Base-by-base conservation (phyloP, 2,113 vertebrate genomes). In the Lagopus muta region DNA sequence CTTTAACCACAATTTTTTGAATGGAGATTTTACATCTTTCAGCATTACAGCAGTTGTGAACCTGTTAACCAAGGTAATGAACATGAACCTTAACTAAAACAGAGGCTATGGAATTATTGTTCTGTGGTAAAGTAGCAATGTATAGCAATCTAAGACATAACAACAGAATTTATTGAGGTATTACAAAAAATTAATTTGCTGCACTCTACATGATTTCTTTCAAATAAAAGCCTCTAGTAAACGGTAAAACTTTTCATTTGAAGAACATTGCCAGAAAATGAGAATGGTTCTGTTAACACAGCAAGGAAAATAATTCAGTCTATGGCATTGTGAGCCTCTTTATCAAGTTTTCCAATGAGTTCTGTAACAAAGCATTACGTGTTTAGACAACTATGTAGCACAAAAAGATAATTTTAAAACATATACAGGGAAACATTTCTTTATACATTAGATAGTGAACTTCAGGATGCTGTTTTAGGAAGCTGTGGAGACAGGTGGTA, bases 31-130 rank as follows among this genome's bases (percentile, higher is more conserved):
- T 67, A n/a, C 10, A 2, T 58, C 58, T 69, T 52, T 61, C 34
- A 32, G 8, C 16, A 60, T 92, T 48, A 79, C 7, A 67, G 4
- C 17, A 42, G 28, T 54, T 76, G 27, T 72, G 20, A 82, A 28
- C 0, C 0, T 71, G 7, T 38, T 80, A 22, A 5, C 13, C 74
- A 25, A 42, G 0, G 0, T 45, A 47, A 38, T 28, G 24, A 75
- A 48, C 6, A 11, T 3, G 27, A 83, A 57, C 2, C 7, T 58
- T 58, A 52, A 34, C 18, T 66, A 7, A 34, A 38, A 67, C 20
- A 69, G 17, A 86, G 17, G 7, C 10, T 77, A 10, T 48, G 7
- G 36, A 9, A 55, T 58, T 72, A 13, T 5, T 64, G 10, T 42
- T 13, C 18, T 22, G 42, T 22, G 10, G 5, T 58, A 42, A 72